Evolutionary conservation across 1,140 invertebrate species (phyloP), one percentile per base, ranked within the genome.

Genomic region (Ooceraea biroi): DNA sequence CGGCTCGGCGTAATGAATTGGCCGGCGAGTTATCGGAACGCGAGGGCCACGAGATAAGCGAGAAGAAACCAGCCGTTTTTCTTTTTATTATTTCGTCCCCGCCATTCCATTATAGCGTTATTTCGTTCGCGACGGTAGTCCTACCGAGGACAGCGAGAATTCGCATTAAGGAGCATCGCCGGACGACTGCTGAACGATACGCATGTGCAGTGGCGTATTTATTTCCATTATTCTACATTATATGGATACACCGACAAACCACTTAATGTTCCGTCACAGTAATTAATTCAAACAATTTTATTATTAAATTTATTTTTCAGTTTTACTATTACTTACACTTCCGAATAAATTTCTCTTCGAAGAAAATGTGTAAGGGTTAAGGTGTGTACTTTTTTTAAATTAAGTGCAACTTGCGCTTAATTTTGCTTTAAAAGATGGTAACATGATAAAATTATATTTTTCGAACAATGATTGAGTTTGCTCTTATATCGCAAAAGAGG

Each of bases 21-120:
- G 50, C 58, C 58, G 60, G 17, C 83, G 60, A 68, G 58, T 84
- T 86, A 71, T 77, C 83, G 73, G 60, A 41, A 61, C 57, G 60
- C 44, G 22, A 44, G 48, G 63, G 48, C 48, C 36, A 27, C 27
- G 50, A 78, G 76, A 78, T 78, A 78, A 78, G 76, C 63, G 76
- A 69, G 76, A 68, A 78, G 76, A 78, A 69, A 78, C 50, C 76
- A 78, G 50, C 3, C 11, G 12, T 76, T 76, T 76, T 78, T 27
- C 50, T 69, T 78, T 69, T 78, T 78, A 78, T 78, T 44, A 57
- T 69, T 61, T 60, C 30, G 44, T 55, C 25, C 41, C 84, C 83
- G 61, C 58, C 85, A 61, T 72, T 87, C 84, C 72, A 84, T 88
- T 86, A 86, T 80, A 27, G 68, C 19, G 83, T 85, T 65, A 66